These are phyloP conservation scores for Andrena fulva DNA, from an alignment of 2,888 invertebrate species.

Conservation along the genomic window DNA sequence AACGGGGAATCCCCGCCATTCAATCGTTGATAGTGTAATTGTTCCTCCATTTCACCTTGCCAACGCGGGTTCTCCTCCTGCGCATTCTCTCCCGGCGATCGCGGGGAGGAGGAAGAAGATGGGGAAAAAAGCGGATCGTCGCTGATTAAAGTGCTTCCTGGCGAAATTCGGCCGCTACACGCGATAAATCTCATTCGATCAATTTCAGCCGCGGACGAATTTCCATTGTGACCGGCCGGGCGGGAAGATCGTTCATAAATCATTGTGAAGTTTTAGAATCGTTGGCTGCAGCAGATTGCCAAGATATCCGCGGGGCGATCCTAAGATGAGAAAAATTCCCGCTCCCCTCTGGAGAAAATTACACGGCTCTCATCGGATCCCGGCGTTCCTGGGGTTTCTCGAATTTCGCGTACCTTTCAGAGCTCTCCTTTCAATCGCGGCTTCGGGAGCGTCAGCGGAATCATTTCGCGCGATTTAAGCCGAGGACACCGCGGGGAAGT, in stretches of 20 bases:
- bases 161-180: constrained; percentile 31
- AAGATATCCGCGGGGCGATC: constrained; percentile 32
- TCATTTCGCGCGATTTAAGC: constrained; percentile 11
- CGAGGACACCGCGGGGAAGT: not conserved
- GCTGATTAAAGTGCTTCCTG: constrained; percentile 51
- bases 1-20: constrained; percentile 35
- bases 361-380: not conserved
- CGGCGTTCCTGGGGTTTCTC: not conserved
- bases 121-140: constrained; percentile 11
- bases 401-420: constrained; percentile 3
- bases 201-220: constrained; percentile 37
- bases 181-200: constrained; percentile 58
- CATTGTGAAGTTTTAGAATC: constrained; percentile 58
- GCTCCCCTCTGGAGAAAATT: constrained; percentile 14
- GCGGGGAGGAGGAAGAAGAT: not conserved
- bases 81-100: not conserved
- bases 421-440: not conserved
- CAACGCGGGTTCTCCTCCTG: not conserved
- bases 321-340: constrained; percentile 29
- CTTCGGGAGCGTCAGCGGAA: not conserved
- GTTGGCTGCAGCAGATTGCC: constrained; percentile 16
- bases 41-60: constrained; percentile 52
- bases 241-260: constrained; percentile 55
- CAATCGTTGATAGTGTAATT: constrained; percentile 52
- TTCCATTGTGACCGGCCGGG: constrained; percentile 43